phyloP scores from a whole-genome alignment of 2,888 invertebrate species.

The Dascillus cervinus region DNA sequence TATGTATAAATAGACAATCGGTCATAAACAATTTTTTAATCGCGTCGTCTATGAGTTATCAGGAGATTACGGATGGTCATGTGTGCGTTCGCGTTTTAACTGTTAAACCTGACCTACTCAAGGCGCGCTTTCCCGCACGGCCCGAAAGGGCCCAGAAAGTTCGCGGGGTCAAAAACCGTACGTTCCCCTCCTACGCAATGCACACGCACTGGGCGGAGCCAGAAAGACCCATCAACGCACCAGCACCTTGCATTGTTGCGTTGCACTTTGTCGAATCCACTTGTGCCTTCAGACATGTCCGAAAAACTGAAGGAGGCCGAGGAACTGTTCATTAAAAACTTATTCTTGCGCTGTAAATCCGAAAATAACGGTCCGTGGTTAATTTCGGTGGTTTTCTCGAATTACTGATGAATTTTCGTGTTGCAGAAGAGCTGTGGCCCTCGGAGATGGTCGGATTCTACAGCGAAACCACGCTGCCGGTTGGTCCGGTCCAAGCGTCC shows the following conservation, averaged over 20 bases:
- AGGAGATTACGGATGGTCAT: conserved; percentile 21
- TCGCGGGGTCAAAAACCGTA: conserved; percentile 40
- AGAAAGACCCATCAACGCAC: conserved; percentile 27
- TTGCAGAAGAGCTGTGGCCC: conserved; percentile 43
- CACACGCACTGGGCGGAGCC: conserved; percentile 39
- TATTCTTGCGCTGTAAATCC: conserved; percentile 30
- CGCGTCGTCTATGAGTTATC: conserved; percentile 9
- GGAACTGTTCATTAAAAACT: conserved; percentile 32
- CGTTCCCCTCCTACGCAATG: conserved; percentile 30
- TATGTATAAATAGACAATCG: conserved; percentile 15
- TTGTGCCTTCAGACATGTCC: conserved; percentile 14
- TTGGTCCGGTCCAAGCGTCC: conserved; percentile 34
- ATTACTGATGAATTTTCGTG: conserved; percentile 26
- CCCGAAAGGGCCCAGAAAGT: too few species aligned
- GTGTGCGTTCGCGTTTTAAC: conserved; percentile 14
- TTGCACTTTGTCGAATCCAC: conserved; percentile 23
- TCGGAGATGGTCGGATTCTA: conserved; percentile 48
- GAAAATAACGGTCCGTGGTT: conserved; percentile 28
- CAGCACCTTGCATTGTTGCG: conserved; percentile 32
- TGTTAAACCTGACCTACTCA: conserved; percentile 21
- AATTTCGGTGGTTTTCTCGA: conserved; percentile 4
- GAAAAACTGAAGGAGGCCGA: conserved; percentile 27
- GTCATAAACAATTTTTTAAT: conserved; percentile 13
- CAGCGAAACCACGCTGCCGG: conserved; percentile 39
- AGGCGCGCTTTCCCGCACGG: too few species aligned